These are phyloP conservation scores for Eriocheir sinensis DNA, from an alignment of 1,140 invertebrate species.

Conservation along the genomic window DNA sequence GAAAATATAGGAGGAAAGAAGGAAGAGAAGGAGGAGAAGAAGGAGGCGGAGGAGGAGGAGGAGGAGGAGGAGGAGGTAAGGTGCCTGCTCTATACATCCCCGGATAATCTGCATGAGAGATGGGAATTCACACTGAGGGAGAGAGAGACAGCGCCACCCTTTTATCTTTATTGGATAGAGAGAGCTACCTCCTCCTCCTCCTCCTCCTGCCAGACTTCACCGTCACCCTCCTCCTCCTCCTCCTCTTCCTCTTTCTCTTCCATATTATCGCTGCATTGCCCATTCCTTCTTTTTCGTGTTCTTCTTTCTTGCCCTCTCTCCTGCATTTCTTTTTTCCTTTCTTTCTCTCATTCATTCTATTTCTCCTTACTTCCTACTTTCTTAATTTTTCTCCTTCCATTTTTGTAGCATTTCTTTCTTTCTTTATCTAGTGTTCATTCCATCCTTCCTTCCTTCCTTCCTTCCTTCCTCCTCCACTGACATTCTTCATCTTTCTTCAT, in stretches of 20 bases:
- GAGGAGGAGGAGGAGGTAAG: constrained; percentile 5
- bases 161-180: constrained; percentile 65
- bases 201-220: not conserved
- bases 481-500: not conserved
- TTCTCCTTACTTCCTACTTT: too few relatives aligned
- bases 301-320: not conserved
- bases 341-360: too few relatives aligned
- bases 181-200: not conserved
- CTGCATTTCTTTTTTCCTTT: not conserved
- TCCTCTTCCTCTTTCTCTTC: not conserved
- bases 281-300: not conserved
- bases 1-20: not conserved
- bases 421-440: too few relatives aligned
- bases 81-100: not conserved
- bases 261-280: not conserved
- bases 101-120: constrained; percentile 65
- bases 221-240: not conserved
- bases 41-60: not conserved
- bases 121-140: constrained; percentile 23
- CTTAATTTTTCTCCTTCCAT: too few relatives aligned
- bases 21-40: not conserved
- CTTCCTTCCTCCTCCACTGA: not conserved
- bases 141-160: constrained; percentile 32
- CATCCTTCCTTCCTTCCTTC: not conserved
- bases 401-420: too few relatives aligned